phyloP scores from a whole-genome alignment of 2,113 vertebrate genomes.

The Epinephelus fuscoguttatus region DNA sequence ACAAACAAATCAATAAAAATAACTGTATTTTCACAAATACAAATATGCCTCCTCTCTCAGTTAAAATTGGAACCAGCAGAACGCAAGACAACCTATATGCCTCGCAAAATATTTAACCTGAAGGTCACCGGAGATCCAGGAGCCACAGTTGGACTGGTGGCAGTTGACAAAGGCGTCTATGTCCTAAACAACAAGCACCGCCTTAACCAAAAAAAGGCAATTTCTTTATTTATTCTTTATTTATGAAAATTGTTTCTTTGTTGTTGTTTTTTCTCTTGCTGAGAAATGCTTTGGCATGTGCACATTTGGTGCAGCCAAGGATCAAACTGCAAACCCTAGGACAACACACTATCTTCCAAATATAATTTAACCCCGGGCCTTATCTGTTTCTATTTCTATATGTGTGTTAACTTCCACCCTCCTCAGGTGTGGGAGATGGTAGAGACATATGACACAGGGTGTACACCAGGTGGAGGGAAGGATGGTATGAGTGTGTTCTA shows the following conservation, averaged over 20 bases:
- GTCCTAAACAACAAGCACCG: slow-evolving; percentile 81
- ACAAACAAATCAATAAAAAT: neutral
- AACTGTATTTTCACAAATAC: neutral
- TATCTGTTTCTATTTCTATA: neutral
- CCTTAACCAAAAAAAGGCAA: slow-evolving; percentile 86
- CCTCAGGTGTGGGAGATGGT: slow-evolving; percentile 86
- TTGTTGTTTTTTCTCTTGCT: too few relatives aligned
- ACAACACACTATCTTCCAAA: too few relatives aligned
- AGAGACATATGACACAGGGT: slow-evolving; percentile 85
- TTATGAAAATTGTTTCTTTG: too few relatives aligned
- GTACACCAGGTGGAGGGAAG: slow-evolving; percentile 85
- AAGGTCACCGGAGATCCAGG: slow-evolving; percentile 79
- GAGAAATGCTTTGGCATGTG: too few relatives aligned
- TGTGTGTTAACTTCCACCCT: neutral
- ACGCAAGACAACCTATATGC: neutral
- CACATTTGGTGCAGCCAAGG: too few relatives aligned
- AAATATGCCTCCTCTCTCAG: slow-evolving; percentile 44
- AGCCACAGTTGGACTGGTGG: slow-evolving; percentile 82
- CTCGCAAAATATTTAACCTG: slow-evolving; percentile 35
- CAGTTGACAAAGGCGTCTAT: slow-evolving; percentile 85
- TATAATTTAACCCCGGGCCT: too few relatives aligned
- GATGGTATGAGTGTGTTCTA: slow-evolving; percentile 81
- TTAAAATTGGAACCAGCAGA: slow-evolving; percentile 59
- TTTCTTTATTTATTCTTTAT: neutral
- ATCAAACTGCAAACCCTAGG: too few relatives aligned